Base-by-base conservation (phyloP, 2,797 vertebrate genomes). In the Nannoperca obscura region DNA sequence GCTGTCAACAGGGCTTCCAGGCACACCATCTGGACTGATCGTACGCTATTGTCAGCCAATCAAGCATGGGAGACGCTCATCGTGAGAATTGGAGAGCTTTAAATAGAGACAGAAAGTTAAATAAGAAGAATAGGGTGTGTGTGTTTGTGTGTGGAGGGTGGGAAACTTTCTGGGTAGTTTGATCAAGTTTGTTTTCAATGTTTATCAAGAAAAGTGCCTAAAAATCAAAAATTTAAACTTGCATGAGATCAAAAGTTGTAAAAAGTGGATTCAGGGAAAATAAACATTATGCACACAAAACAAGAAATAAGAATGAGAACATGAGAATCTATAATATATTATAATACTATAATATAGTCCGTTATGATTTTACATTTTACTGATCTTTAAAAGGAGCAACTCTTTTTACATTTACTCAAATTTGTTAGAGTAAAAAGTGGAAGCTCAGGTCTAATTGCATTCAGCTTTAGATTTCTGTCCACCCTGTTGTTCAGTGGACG, bases 11-110 rank as follows among this genome's bases (percentile, higher is more conserved):
- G 86, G 73, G 88, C 89, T 89, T 88, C 89, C 89, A 91, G 89
- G 90, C 92, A 87, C 81, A 87, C 95, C 95, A 95, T 95, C 95
- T 96, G 95, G 94, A 94, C 86, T 34, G 76, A 83, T 83, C 54
- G 74, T 71, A 65, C 42, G 34, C 91, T 83, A 89, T 94, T 93
- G 91, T 91, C 80, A 47, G 73, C 81, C 91, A 81, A 84, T 92
- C 81, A 82, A 89, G 90, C 91, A 83, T 85, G 85, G 88, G 89
- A 91, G 89, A 85, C 65, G 38, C 69, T 89, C 89, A 90, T 81
- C 88, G 89, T 94, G 93, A 92, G 92, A 94, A 93, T 57, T 75
- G 83, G 90, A 88, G 83, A 77, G 81, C 69, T 52, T 90, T 80
- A 91, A 92, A 90, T 88, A 88, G 85, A 92, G 86, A 86, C 81